A percentile compares a stretch with the other conserved stretches of the same genome.
These are phyloP conservation scores for Grammomys dolichurus DNA, from an alignment of 2,113 vertebrate genomes.

Conservation along the genomic window DNA sequence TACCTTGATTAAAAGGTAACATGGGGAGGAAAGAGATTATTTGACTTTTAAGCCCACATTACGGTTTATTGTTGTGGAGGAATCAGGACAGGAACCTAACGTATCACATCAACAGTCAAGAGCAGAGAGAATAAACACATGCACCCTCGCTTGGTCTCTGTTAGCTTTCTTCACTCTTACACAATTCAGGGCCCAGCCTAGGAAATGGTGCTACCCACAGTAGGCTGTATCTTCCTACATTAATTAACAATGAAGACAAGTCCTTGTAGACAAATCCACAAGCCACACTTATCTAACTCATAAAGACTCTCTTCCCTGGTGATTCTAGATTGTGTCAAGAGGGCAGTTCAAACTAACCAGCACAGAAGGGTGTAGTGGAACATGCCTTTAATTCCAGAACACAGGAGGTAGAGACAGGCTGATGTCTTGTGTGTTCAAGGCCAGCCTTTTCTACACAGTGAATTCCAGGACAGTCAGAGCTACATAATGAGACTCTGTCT, in stretches of 20 bases:
- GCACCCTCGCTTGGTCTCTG: neutral
- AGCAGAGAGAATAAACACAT: neutral
- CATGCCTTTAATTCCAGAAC: neutral
- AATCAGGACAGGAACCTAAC: neutral
- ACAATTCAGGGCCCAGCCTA: neutral
- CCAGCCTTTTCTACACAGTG: neutral
- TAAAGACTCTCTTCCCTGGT: neutral
- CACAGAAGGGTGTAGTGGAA: neutral
- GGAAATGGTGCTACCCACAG: neutral
- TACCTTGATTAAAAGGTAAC: neutral
- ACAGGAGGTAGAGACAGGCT: neutral
- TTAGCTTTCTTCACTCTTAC: neutral
- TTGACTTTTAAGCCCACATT: neutral
- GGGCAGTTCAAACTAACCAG: neutral
- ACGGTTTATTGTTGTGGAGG: neutral
- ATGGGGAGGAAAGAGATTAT: neutral
- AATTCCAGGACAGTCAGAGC: neutral
- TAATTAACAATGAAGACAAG: neutral
- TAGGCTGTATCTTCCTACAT: neutral
- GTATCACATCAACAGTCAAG: neutral
- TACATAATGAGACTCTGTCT: neutral
- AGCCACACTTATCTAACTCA: neutral
- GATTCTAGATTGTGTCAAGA: neutral
- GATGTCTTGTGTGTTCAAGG: neutral
- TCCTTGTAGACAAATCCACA: too few species aligned